A percentile compares a stretch with the other conserved stretches of the same genome.
These are phyloP conservation scores for Odontomyia ornata DNA, from an alignment of 2,888 invertebrate species.

Conservation along the genomic window DNA sequence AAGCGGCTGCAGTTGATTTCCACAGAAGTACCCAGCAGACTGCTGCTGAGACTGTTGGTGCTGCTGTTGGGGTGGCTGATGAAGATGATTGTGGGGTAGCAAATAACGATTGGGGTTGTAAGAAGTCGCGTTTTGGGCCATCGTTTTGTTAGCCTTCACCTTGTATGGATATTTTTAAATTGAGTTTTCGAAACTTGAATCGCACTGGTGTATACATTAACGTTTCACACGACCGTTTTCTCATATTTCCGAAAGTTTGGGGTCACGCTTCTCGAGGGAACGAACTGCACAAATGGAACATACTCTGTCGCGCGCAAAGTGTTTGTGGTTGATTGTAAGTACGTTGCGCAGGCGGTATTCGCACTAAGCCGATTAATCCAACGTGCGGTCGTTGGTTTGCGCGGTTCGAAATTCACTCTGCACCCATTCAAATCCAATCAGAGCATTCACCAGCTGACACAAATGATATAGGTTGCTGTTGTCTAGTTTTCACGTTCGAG, in stretches of 20 bases:
- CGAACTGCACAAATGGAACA: slow-evolving; percentile 10
- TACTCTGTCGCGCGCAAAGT: background rate
- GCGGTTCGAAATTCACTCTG: background rate
- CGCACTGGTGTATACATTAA: slow-evolving; percentile 22
- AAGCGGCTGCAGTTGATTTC: slow-evolving; percentile 16
- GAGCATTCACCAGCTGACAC: background rate
- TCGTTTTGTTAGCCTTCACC: slow-evolving; percentile 37
- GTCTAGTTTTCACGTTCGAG: background rate
- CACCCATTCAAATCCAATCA: background rate
- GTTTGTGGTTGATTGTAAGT: background rate
- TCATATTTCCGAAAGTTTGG: slow-evolving; percentile 32
- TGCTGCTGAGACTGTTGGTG: slow-evolving; percentile 42
- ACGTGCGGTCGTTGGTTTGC: background rate
- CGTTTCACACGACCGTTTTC: slow-evolving; percentile 5
- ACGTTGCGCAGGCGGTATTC: too few species aligned
- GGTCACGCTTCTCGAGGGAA: background rate
- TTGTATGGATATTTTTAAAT: background rate
- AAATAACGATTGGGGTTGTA: slow-evolving; percentile 42
- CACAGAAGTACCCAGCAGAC: slow-evolving; percentile 39
- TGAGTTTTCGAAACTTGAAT: background rate
- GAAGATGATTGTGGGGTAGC: slow-evolving; percentile 42
- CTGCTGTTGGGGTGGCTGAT: slow-evolving; percentile 36
- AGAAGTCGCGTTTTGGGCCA: slow-evolving; percentile 42
- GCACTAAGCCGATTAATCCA: background rate
- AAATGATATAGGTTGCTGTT: background rate